Base-by-base conservation (phyloP, 2,113 vertebrate species). In the zebrafish (Danio rerio) region DNA sequence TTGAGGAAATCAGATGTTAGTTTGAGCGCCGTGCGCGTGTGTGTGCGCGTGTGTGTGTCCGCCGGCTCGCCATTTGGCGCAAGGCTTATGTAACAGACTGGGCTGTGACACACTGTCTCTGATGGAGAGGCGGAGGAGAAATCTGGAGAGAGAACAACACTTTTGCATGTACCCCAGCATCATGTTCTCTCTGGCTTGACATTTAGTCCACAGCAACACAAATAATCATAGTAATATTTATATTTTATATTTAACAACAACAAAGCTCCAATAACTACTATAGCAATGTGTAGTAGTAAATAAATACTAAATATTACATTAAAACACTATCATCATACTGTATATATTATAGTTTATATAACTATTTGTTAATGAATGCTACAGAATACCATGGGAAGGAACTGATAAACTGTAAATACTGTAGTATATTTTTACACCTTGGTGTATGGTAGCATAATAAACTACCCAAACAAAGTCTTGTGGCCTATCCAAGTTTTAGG, bases 41-140 rank as follows among this genome's bases (percentile, higher is more conserved):
- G 52, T 11, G 16, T 77, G 42, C 16, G 16, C 59, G 13, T 68
- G 72, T n/a, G 49, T 78, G 18, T 55, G 47, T 15, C 75, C 68
- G 47, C 62, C 73, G 80, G 84, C 80, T 72, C 65, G 55, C 20
- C 65, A 70, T 81, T 85, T 85, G 80, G 80, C 80, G 84, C 84
- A 85, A 85, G 84, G 80, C 65, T 85, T 85, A 85, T 76, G 74
- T 85, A 85, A 85, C 80, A 72, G 73, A 73, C 71, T 81, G 63
- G 68, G 81, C 73, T 83, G 65, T 82, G 81, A 74, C 80, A 78
- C 76, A 78, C 76, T 15, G 63, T 68, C 81, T 76, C 61, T 76
- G 43, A 82, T 68, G 45, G 59, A 77, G 70, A 76, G 59, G 43
- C 58, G 20, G 56, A 52, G 63, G 75, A 63, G 58, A 78, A 50